These are phyloP conservation scores for Acipenser transmontanus DNA, from an alignment of 2,797 vertebrate genomes.

Conservation along the genomic window DNA sequence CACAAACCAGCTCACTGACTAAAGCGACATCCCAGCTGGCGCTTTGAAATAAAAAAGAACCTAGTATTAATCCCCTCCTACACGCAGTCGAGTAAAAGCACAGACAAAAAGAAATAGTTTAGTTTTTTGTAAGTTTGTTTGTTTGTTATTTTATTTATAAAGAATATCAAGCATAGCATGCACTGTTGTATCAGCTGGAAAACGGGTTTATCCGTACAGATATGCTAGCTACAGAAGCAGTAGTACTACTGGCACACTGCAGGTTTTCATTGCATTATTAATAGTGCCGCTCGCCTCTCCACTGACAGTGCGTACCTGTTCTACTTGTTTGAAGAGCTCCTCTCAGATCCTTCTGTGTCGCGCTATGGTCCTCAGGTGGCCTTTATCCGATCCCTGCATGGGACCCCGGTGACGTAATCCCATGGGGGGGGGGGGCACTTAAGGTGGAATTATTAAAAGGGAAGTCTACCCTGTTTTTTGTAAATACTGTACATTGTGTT, in stretches of 20 bases:
- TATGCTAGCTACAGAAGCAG: slow-evolving; percentile 11
- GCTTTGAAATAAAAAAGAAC: background rate
- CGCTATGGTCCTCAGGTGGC: slow-evolving; percentile 18
- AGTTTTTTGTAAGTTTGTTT: slow-evolving; percentile 1
- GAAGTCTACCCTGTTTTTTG: slow-evolving; percentile 4
- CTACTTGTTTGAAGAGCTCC: background rate
- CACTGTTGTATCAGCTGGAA: background rate
- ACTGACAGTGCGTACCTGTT: background rate
- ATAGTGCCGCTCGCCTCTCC: background rate
- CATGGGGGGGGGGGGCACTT: slow-evolving; percentile 16
- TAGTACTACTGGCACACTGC: background rate
- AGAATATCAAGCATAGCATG: slow-evolving; percentile 10
- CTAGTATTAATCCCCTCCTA: background rate
- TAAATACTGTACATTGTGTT: background rate
- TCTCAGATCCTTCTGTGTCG: slow-evolving; percentile 15
- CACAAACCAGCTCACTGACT: background rate
- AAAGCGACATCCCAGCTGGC: background rate
- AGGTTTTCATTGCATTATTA: background rate
- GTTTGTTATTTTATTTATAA: background rate
- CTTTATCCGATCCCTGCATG: slow-evolving; percentile 28
- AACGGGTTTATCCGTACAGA: background rate
- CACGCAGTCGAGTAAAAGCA: background rate
- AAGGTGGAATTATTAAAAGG: slow-evolving; percentile 32
- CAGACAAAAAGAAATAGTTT: slow-evolving; percentile 1
- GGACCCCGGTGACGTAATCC: slow-evolving; percentile 24